Evolutionary conservation across 1,140 invertebrate genomes (phyloP).

Genomic region (Andricus grossulariae): DNA sequence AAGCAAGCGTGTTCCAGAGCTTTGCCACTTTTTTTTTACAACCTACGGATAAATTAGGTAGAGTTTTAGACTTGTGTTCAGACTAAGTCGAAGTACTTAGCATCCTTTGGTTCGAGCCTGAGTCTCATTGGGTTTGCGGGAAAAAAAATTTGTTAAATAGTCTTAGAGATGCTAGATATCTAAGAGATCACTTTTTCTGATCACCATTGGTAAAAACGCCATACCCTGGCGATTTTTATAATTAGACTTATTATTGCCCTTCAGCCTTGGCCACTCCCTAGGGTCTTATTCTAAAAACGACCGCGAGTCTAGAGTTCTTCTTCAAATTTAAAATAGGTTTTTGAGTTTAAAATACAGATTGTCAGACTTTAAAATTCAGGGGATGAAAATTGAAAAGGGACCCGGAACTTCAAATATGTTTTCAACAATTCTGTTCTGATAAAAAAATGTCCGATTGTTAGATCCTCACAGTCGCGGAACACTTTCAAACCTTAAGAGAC

Average conservation of each 20-base stretch:
- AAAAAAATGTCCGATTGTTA: too few species aligned
- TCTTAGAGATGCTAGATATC: slow-evolving; percentile 54
- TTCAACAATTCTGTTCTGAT: too few species aligned
- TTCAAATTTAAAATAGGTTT: too few species aligned
- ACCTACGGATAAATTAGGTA: slow-evolving; percentile 12
- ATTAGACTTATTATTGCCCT: slow-evolving; percentile 28
- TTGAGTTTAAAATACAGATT: too few species aligned
- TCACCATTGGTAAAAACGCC: slow-evolving; percentile 15
- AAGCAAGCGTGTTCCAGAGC: slow-evolving; percentile 21
- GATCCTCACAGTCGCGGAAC: background rate
- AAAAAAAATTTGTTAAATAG: slow-evolving; percentile 57
- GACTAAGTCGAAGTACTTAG: slow-evolving; percentile 51
- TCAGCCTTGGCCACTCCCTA: background rate
- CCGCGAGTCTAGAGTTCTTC: too few species aligned
- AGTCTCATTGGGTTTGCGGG: slow-evolving; percentile 59
- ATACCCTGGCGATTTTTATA: background rate
- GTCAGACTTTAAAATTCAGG: too few species aligned
- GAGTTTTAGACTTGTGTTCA: background rate
- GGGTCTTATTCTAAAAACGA: too few species aligned
- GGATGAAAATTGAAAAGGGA: too few species aligned
- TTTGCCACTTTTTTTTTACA: slow-evolving; percentile 20
- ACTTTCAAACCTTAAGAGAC: slow-evolving; percentile 59
- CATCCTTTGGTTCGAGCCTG: slow-evolving; percentile 64
- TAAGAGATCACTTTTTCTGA: slow-evolving; percentile 54
- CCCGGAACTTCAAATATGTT: too few species aligned